Percentiles rank a stretch among this genome's conserved stretches.
Conservation (phyloP, 2,888 invertebrate species). For the Erebia ligea region DNA sequence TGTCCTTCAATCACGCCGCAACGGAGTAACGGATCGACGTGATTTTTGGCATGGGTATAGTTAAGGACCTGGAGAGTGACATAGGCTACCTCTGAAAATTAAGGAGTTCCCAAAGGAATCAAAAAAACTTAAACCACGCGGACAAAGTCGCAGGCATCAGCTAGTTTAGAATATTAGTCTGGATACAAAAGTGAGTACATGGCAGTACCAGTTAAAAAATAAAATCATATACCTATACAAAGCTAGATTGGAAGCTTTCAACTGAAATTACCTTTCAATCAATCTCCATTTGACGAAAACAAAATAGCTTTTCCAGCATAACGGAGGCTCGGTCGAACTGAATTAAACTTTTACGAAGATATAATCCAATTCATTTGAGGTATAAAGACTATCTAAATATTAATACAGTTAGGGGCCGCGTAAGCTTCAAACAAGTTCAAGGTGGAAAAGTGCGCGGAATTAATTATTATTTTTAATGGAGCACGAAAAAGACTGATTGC, state of each 20-base stretch:
- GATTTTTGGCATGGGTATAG: no score
- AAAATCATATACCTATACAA: neutral
- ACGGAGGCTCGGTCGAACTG: slow-evolving; percentile 9
- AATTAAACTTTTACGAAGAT: slow-evolving; percentile 20
- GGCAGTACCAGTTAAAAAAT: neutral
- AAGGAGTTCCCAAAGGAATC: no score
- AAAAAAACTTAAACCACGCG: no score
- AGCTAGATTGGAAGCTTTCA: neutral
- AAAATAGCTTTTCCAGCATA: slow-evolving; percentile 1
- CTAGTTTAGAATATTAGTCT: no score
- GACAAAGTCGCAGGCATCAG: no score
- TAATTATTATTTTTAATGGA: slow-evolving; percentile 12
- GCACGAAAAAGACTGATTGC: neutral
- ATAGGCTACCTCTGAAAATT: no score
- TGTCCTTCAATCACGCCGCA: no score
- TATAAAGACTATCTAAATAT: slow-evolving; percentile 31
- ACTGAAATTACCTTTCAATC: slow-evolving; percentile 1
- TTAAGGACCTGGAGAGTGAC: no score
- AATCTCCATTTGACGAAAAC: slow-evolving; percentile 13
- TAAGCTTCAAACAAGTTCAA: slow-evolving; percentile 25
- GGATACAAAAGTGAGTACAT: no score
- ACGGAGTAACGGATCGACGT: no score
- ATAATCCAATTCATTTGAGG: slow-evolving; percentile 21
- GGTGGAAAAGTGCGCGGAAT: neutral
- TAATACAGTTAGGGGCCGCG: slow-evolving; percentile 22